A percentile compares a stretch with the other conserved stretches of the same genome.
Conservation (phyloP, 2,113 vertebrate genomes). For the Danio rerio region GRCz12tu NC_133187.1:21647501-21648000, state of each 20-base stretch:
- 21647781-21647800: constrained; percentile 94
- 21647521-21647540: constrained; percentile 87
- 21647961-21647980: constrained; percentile 64
- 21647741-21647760: constrained; percentile 81
- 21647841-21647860: constrained; percentile 83
- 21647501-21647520: constrained; percentile 96
- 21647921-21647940: constrained; percentile 91
- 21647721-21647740: constrained; percentile 87
- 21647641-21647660: constrained; percentile 88
- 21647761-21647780: constrained; percentile 89
- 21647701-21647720: constrained; percentile 79
- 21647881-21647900: constrained; percentile 78
- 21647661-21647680: constrained; percentile 90
- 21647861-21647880: constrained; percentile 83
- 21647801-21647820: constrained; percentile 92
- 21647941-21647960: constrained; percentile 68
- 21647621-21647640: constrained; percentile 94
- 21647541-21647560: constrained; percentile 80
- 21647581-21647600: constrained; percentile 88
- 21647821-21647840: constrained; percentile 81
- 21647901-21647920: constrained; percentile 78
- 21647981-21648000: constrained; percentile 11
- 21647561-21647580: constrained; percentile 90
- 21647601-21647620: constrained; percentile 94
- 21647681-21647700: constrained; percentile 86